A percentile compares a stretch with the other conserved stretches of the same genome.
Evolutionary conservation across 2,888 invertebrate species (phyloP).

Genomic region (Taphrorychus bicolor): DNA sequence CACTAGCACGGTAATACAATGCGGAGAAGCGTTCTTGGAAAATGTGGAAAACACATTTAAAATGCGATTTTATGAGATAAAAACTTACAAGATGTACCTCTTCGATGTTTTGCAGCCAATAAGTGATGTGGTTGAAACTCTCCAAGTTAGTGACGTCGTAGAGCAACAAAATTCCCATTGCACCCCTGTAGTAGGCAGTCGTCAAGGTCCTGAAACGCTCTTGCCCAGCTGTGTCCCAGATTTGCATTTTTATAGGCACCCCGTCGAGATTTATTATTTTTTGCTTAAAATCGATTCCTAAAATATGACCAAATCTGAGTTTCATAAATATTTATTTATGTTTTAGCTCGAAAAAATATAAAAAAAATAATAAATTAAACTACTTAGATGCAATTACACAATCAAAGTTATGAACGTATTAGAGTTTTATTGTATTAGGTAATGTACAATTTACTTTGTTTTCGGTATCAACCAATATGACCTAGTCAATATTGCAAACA

Average conservation of each 20-base stretch:
- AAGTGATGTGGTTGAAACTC: conserved; percentile 89
- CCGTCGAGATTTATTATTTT: conserved; percentile 88
- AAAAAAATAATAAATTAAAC: neutral
- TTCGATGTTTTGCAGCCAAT: conserved; percentile 90
- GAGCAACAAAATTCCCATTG: conserved; percentile 90
- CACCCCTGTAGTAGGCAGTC: conserved; percentile 87
- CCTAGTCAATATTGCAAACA: conserved; percentile 22
- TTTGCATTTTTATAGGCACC: conserved; percentile 82
- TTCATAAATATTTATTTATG: too few species aligned
- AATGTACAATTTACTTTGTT: too few species aligned
- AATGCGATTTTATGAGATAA: too few species aligned
- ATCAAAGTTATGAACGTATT: too few species aligned
- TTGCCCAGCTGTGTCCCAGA: conserved; percentile 91
- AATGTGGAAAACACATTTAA: too few species aligned
- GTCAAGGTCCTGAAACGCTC: conserved; percentile 78
- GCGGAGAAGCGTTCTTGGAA: conserved; percentile 85
- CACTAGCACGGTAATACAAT: conserved; percentile 84
- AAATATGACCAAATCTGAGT: neutral
- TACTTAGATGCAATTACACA: too few species aligned
- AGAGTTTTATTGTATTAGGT: too few species aligned
- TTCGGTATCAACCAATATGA: too few species aligned
- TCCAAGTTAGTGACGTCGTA: conserved; percentile 90
- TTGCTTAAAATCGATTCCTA: conserved; percentile 90
- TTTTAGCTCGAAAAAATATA: too few species aligned
- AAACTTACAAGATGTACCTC: too few species aligned